phyloP scores from a whole-genome alignment of 2,113 vertebrate species.

The Carlito syrichta region DNA sequence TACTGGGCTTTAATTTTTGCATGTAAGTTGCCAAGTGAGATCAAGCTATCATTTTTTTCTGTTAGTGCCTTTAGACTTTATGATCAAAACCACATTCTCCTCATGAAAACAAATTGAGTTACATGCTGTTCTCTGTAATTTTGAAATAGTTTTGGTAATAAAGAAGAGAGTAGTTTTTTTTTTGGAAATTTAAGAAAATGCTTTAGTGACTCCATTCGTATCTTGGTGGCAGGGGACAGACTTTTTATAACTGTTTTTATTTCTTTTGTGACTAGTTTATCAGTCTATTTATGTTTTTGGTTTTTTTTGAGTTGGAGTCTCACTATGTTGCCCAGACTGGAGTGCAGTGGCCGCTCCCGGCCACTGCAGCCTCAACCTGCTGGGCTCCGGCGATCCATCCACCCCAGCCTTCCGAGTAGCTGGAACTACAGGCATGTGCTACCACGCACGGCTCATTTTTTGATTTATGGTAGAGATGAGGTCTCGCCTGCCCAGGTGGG shows the following conservation, averaged over 20 bases:
- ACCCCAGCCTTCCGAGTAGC: no score
- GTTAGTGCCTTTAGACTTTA: background rate
- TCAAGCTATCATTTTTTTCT: background rate
- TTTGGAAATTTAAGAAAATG: background rate
- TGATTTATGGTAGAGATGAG: no score
- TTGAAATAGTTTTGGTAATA: background rate
- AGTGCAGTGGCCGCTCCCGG: no score
- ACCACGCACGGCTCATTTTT: no score
- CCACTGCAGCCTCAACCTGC: no score
- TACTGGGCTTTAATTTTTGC: background rate
- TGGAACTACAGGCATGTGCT: no score
- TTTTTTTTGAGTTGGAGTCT: no score
- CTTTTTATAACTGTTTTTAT: background rate
- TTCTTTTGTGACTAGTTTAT: background rate
- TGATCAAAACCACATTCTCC: slow-evolving; percentile 5
- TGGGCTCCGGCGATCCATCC: no score
- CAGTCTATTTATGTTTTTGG: background rate
- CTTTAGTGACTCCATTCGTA: background rate
- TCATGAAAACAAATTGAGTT: slow-evolving; percentile 29
- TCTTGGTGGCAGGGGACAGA: background rate
- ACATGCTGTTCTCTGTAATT: background rate
- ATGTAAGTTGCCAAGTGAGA: slow-evolving; percentile 9
- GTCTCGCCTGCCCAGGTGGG: no score
- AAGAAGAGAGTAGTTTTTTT: background rate
- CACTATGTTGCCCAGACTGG: no score